Evolutionary conservation across 1,140 invertebrate species (phyloP).

Genomic region (Pachypeltis micranthus): DNA sequence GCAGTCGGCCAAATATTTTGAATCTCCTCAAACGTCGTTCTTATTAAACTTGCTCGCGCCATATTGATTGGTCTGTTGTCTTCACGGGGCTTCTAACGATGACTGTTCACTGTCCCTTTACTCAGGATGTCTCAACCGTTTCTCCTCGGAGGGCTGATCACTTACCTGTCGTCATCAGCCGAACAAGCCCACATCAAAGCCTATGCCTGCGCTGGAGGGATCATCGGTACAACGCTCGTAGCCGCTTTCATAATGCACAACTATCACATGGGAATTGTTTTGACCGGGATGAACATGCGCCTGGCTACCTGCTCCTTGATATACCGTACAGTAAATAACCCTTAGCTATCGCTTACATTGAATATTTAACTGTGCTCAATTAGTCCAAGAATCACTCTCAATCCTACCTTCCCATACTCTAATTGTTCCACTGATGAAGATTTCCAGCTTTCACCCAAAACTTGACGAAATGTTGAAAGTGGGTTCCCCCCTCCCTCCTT

Average conservation of each 20-base stretch:
- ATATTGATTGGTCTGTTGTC: neutral
- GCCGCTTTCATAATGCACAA: constrained; percentile 62
- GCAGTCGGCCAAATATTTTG: neutral
- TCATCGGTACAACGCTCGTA: constrained; percentile 54
- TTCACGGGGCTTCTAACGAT: neutral
- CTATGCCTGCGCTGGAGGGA: constrained; percentile 49
- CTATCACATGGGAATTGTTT: constrained; percentile 59
- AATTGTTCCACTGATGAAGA: too few species aligned
- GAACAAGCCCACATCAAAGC: constrained; percentile 42
- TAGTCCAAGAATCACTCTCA: too few species aligned
- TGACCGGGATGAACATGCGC: constrained; percentile 66
- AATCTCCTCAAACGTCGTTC: constrained; percentile 14
- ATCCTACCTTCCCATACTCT: too few species aligned
- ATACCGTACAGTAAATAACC: constrained; percentile 67
- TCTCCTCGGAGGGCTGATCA: constrained; percentile 55
- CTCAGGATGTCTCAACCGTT: constrained; percentile 58
- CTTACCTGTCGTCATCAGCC: constrained; percentile 43
- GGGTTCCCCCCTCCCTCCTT: too few species aligned
- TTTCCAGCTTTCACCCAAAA: too few species aligned
- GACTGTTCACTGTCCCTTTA: too few species aligned
- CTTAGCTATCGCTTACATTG: too few species aligned
- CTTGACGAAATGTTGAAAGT: too few species aligned
- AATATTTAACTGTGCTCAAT: too few species aligned
- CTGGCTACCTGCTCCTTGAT: constrained; percentile 65
- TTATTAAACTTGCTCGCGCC: neutral